These are phyloP conservation scores for Drosophila pseudoobscura DNA, from an alignment of 1,140 invertebrate species.

Conservation along the genomic window DNA sequence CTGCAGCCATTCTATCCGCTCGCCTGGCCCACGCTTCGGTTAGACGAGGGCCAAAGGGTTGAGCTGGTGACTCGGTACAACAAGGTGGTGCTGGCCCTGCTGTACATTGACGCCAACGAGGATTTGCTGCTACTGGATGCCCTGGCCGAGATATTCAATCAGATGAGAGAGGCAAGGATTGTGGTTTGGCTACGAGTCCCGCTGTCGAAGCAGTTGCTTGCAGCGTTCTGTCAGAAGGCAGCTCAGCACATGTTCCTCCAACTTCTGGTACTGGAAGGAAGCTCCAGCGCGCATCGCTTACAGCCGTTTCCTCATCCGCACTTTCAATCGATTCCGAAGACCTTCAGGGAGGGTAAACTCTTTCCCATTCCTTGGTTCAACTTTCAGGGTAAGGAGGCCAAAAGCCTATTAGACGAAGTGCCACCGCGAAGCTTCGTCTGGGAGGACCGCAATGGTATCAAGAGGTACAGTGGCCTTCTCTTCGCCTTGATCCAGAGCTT, in stretches of 20 bases:
- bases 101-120: slow-evolving; percentile 13
- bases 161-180: slow-evolving; percentile 42
- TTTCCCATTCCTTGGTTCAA: slow-evolving; percentile 33
- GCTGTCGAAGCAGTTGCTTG: neutral
- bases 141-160: slow-evolving; percentile 30
- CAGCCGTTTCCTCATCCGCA: slow-evolving; percentile 39
- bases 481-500: slow-evolving; percentile 8
- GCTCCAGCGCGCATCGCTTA: neutral
- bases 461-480: neutral
- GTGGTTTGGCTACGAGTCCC: slow-evolving; percentile 28
- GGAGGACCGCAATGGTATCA: slow-evolving; percentile 15
- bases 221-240: neutral
- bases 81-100: slow-evolving; percentile 17
- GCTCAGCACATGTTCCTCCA: slow-evolving; percentile 24
- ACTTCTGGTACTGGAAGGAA: slow-evolving; percentile 13
- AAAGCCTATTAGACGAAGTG: slow-evolving; percentile 3
- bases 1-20: slow-evolving; percentile 18
- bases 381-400: slow-evolving; percentile 33
- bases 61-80: slow-evolving; percentile 1
- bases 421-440: slow-evolving; percentile 35
- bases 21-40: slow-evolving; percentile 42
- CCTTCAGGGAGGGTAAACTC: neutral
- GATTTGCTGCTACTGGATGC: slow-evolving; percentile 22
- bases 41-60: slow-evolving; percentile 20
- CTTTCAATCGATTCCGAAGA: neutral